These are phyloP conservation scores for Eupithecia exiguata DNA, from an alignment of 2,888 invertebrate species.

Conservation along the genomic window DNA sequence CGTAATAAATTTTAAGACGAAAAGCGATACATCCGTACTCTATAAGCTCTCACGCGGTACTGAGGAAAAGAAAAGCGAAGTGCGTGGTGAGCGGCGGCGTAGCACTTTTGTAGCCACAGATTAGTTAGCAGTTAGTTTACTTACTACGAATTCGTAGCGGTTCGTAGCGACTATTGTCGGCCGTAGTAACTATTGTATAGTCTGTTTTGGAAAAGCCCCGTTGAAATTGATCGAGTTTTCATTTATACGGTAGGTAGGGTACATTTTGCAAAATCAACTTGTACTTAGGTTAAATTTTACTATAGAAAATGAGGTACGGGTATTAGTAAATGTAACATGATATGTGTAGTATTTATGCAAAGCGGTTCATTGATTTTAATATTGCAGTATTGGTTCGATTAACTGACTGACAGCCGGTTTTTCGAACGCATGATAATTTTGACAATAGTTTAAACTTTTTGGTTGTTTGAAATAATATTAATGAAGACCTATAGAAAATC, in stretches of 20 bases:
- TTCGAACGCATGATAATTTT: no score
- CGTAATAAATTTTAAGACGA: constrained; percentile 52
- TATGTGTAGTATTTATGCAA: no score
- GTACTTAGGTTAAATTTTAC: not conserved
- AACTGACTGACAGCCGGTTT: no score
- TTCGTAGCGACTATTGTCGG: constrained; percentile 45
- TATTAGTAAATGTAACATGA: no score
- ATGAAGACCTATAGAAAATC: no score
- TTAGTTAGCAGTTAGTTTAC: not conserved
- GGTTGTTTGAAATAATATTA: no score
- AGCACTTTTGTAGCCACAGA: constrained; percentile 32
- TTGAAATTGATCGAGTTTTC: constrained; percentile 64
- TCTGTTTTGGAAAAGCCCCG: constrained; percentile 62
- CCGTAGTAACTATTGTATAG: constrained; percentile 32
- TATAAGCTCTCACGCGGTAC: constrained; percentile 63
- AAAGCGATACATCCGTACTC: constrained; percentile 50
- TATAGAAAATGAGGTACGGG: not conserved
- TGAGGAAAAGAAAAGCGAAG: constrained; percentile 49
- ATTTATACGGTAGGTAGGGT: not conserved
- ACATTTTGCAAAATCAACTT: not conserved
- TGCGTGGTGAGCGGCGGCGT: not conserved
- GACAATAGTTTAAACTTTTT: no score
- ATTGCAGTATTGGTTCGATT: no score
- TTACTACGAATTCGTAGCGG: constrained; percentile 46
- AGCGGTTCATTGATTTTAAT: no score